These are phyloP conservation scores for Petaurus breviceps DNA, from an alignment of 2,113 vertebrate species.

Conservation along the genomic window DNA sequence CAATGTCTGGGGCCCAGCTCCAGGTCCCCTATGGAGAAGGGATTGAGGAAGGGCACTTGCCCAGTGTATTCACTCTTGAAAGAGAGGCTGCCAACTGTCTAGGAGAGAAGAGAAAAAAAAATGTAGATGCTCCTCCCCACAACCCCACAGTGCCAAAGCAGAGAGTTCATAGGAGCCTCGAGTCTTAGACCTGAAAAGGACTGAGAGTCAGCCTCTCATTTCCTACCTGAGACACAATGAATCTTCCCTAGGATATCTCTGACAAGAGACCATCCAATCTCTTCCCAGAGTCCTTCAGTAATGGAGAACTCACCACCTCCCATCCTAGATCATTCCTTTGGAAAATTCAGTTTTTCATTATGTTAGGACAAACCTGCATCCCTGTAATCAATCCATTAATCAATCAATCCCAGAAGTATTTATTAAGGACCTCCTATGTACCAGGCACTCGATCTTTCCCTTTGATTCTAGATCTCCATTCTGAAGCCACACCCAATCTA, in stretches of 20 bases:
- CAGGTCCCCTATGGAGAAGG: neutral
- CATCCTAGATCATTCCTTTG: neutral
- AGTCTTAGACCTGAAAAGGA: neutral
- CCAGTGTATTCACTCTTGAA: neutral
- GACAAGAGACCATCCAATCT: neutral
- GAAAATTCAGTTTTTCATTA: neutral
- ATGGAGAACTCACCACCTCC: neutral
- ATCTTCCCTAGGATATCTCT: neutral
- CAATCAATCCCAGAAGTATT: neutral
- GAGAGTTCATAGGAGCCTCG: neutral
- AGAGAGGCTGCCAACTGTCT: neutral
- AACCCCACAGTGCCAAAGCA: neutral
- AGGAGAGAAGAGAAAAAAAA: neutral
- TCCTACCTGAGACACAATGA: neutral
- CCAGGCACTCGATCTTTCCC: too few relatives aligned
- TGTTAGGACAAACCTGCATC: neutral
- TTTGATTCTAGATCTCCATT: too few relatives aligned
- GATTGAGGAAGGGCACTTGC: neutral
- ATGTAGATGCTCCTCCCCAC: neutral
- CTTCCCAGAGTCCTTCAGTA: neutral
- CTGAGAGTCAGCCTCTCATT: neutral
- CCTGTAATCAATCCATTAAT: neutral
- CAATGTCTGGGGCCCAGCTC: neutral
- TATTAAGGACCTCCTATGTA: too few relatives aligned
- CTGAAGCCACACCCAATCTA: neutral